phyloP scores from a whole-genome alignment of 1,140 invertebrate genomes.

The Cotesia typhae region DNA sequence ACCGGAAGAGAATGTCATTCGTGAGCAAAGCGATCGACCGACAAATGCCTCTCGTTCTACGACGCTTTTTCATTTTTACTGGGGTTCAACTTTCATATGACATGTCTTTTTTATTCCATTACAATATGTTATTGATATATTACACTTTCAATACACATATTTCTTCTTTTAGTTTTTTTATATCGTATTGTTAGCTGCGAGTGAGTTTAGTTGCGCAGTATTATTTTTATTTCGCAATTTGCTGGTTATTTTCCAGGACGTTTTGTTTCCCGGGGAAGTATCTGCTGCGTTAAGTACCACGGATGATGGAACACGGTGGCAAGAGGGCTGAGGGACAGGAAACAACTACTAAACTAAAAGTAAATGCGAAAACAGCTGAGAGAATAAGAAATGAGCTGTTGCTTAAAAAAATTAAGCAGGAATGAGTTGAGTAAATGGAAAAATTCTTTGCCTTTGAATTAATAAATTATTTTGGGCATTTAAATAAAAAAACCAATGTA shows the following conservation, averaged over 20 bases:
- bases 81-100: conserved; percentile 20
- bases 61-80: conserved; percentile 38
- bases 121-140: conserved; percentile 5
- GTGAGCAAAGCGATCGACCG: conserved; percentile 36
- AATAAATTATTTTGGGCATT: too few relatives aligned
- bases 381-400: conserved; percentile 14
- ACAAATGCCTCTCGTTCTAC: conserved; percentile 30
- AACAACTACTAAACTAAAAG: neutral
- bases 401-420: neutral
- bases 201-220: neutral
- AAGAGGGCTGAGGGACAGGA: neutral
- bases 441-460: neutral
- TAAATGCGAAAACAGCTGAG: neutral
- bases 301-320: conserved; percentile 9
- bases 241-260: neutral
- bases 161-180: too few relatives aligned
- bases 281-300: conserved; percentile 12
- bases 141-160: too few relatives aligned
- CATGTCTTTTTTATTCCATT: neutral
- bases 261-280: neutral
- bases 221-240: conserved; percentile 4
- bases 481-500: too few relatives aligned
- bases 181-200: too few relatives aligned
- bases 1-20: conserved; percentile 35
- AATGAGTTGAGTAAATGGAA: neutral